phyloP scores from a whole-genome alignment of 2,113 vertebrate genomes.

The Chrysochloris asiatica region DNA sequence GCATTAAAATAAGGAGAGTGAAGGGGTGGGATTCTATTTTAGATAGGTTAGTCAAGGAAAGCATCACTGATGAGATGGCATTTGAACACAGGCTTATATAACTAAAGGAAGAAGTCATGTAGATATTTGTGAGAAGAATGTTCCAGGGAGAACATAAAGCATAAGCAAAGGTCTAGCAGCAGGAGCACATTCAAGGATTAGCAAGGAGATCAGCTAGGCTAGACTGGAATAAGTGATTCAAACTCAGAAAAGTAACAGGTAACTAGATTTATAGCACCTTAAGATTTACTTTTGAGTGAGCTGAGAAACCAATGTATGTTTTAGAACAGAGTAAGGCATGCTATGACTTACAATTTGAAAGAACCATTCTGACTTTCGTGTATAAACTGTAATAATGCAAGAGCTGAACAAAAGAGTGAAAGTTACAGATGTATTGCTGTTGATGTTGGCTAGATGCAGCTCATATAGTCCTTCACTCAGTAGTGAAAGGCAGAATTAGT shows the following conservation, averaged over 20 bases:
- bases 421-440: not conserved
- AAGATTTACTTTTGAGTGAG: not conserved
- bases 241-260: not conserved
- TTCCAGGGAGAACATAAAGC: not conserved
- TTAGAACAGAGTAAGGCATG: not conserved
- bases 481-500: not conserved
- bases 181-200: not conserved
- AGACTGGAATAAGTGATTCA: not conserved
- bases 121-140: not conserved
- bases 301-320: not conserved
- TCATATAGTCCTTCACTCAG: no score
- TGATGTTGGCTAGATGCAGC: not conserved
- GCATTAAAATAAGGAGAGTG: not conserved
- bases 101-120: not conserved
- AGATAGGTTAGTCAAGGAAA: not conserved
- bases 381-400: not conserved
- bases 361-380: not conserved
- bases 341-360: not conserved
- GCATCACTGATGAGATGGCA: not conserved
- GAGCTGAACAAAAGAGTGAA: not conserved
- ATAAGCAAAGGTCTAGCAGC: not conserved
- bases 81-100: not conserved
- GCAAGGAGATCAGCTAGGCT: not conserved
- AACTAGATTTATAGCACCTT: not conserved
- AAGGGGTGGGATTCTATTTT: not conserved